Evolutionary conservation across 2,797 vertebrate genomes (phyloP).

Genomic region (Cyprinella venusta): DNA sequence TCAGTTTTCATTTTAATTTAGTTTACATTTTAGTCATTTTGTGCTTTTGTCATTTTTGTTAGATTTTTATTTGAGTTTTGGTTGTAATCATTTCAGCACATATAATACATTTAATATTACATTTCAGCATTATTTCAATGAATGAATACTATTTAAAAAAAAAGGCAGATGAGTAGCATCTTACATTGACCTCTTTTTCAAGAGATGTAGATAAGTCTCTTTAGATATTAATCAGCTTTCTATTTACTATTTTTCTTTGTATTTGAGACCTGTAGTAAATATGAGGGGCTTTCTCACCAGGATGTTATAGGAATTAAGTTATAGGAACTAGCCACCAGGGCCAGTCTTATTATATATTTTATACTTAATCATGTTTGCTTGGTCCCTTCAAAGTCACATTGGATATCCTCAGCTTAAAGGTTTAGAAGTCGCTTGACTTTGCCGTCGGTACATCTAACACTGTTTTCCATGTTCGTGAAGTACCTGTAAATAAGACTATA

Average conservation of each 20-base stretch:
- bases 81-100: background rate
- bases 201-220: background rate
- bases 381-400: too few relatives aligned
- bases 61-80: background rate
- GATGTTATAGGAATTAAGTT: too few relatives aligned
- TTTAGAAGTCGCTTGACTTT: too few relatives aligned
- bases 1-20: background rate
- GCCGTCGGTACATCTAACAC: too few relatives aligned
- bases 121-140: background rate
- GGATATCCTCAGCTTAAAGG: too few relatives aligned
- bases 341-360: too few relatives aligned
- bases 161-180: background rate
- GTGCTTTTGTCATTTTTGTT: background rate
- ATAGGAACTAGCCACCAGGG: too few relatives aligned
- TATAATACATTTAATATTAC: too few relatives aligned
- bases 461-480: too few relatives aligned
- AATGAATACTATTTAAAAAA: background rate
- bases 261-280: background rate
- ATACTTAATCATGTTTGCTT: too few relatives aligned
- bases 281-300: too few relatives aligned
- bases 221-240: background rate
- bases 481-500: too few relatives aligned
- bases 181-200: background rate
- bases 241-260: background rate
- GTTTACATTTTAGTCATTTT: background rate